A percentile compares a stretch with the other conserved stretches of the same genome.
Evolutionary conservation across 2,888 invertebrate genomes (phyloP).

Genomic region (Elysia crispata): DNA sequence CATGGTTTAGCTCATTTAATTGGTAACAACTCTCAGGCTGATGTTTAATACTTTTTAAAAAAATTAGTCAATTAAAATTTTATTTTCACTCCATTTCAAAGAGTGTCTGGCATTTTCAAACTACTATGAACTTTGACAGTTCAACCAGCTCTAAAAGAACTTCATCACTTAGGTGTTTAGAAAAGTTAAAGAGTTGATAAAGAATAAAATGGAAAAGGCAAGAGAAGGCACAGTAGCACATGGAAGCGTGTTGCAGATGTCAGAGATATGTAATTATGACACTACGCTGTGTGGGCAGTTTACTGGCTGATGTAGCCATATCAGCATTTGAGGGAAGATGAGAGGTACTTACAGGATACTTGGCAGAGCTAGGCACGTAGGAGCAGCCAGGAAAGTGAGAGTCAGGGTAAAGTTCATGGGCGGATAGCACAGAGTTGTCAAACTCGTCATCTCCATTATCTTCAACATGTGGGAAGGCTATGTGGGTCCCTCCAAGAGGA

Average conservation of each 20-base stretch:
- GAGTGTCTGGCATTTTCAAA: background rate
- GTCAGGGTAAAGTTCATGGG: slow-evolving; percentile 36
- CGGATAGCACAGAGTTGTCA: slow-evolving; percentile 34
- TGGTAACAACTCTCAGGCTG: no score
- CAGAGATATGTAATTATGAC: slow-evolving; percentile 62
- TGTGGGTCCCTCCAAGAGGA: background rate
- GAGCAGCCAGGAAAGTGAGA: slow-evolving; percentile 12
- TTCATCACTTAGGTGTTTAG: no score
- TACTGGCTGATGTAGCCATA: slow-evolving; percentile 51
- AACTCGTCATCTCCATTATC: background rate
- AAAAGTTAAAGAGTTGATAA: no score
- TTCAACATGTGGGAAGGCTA: background rate
- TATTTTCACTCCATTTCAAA: background rate
- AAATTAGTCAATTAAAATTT: no score
- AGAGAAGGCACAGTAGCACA: no score
- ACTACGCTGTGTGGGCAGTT: slow-evolving; percentile 53
- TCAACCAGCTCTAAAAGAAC: no score
- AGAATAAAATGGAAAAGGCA: no score
- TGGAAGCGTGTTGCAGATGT: no score
- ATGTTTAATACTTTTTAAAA: no score
- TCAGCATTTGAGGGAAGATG: slow-evolving; percentile 10
- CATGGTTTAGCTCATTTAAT: no score
- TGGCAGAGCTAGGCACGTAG: background rate
- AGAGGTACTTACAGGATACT: background rate
- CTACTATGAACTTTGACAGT: no score